These are phyloP conservation scores for Mastomys natalensis DNA, from an alignment of 2,113 vertebrate genomes.

Conservation along the genomic window DNA sequence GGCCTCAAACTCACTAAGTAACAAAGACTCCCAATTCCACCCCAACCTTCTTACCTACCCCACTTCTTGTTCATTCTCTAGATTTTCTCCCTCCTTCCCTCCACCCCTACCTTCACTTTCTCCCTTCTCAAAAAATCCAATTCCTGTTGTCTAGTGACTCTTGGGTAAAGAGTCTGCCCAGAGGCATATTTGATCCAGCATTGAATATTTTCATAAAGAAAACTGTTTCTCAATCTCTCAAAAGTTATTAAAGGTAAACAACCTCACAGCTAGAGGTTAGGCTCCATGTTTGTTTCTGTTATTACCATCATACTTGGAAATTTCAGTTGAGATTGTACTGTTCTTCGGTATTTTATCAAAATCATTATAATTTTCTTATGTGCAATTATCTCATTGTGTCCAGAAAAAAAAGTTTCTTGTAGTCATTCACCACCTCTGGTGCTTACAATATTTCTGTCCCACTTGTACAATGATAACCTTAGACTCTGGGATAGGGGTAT, in stretches of 20 bases:
- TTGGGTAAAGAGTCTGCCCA: neutral
- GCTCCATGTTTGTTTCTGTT: neutral
- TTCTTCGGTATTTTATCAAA: neutral
- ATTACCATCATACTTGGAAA: neutral
- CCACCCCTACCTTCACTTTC: neutral
- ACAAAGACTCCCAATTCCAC: neutral
- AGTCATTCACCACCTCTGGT: neutral
- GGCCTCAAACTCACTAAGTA: neutral
- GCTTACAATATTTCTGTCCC: no score
- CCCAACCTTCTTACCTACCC: neutral
- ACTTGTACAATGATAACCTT: neutral
- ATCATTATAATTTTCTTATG: neutral
- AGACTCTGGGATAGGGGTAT: neutral
- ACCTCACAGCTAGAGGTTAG: neutral
- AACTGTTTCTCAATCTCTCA: neutral
- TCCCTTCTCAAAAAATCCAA: neutral
- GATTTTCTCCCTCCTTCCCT: neutral
- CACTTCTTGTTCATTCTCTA: neutral
- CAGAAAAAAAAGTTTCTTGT: neutral
- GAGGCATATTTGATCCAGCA: neutral
- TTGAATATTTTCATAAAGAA: neutral
- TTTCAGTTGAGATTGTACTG: neutral
- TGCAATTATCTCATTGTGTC: neutral
- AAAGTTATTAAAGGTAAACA: neutral
- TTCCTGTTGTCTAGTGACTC: neutral